phyloP scores from a whole-genome alignment of 2,113 vertebrate species.

The Alethe castanea region DNA sequence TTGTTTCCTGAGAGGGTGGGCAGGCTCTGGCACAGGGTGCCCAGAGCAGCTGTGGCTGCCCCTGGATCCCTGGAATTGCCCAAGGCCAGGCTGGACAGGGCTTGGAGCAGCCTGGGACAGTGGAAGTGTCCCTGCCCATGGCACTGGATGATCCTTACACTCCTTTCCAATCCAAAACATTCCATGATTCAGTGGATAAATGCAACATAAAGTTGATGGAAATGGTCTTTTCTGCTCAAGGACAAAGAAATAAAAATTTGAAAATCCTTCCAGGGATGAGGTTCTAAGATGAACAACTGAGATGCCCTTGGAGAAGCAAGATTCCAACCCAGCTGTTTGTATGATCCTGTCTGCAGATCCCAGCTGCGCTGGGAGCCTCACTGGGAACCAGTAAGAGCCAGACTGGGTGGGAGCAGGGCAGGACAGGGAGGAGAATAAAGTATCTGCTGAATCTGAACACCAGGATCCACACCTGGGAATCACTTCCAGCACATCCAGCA shows the following conservation, averaged over 20 bases:
- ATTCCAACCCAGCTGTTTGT: neutral
- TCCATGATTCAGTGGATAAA: neutral
- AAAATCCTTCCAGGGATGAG: neutral
- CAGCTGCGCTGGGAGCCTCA: neutral
- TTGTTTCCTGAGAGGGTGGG: neutral
- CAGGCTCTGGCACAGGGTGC: neutral
- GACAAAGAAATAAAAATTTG: neutral
- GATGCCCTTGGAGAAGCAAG: neutral
- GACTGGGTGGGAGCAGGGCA: fast-evolving
- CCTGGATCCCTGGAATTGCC: neutral
- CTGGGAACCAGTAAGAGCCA: neutral
- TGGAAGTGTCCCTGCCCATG: neutral
- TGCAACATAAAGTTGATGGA: neutral
- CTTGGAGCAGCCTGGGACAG: neutral
- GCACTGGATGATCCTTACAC: fast-evolving
- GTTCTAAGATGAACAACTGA: neutral
- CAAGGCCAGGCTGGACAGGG: neutral
- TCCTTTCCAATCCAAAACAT: neutral
- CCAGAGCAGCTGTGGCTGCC: neutral
- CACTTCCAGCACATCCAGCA: neutral
- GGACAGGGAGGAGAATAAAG: neutral
- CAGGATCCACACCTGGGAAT: neutral
- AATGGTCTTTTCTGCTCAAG: neutral
- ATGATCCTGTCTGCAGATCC: neutral
- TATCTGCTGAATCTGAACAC: neutral